These are phyloP conservation scores for Aphidoletes aphidimyza DNA, from an alignment of 2,888 invertebrate species.

Conservation along the genomic window DNA sequence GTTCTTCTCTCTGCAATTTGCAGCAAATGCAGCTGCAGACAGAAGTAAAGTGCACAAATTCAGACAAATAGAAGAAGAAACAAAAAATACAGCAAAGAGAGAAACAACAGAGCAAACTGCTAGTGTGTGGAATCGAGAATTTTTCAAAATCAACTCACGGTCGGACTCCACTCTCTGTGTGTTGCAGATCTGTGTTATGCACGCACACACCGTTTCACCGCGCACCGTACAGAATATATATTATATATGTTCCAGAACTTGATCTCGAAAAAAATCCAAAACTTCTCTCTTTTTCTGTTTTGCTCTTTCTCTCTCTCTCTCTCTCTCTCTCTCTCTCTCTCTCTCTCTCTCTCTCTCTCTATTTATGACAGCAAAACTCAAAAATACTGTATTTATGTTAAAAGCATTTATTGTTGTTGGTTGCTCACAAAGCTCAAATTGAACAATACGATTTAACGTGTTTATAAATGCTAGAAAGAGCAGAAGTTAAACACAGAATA, in stretches of 20 bases:
- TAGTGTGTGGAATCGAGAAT: no score
- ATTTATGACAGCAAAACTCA: conserved; percentile 34
- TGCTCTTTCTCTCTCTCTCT: no score
- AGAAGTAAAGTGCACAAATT: background rate
- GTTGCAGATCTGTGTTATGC: background rate
- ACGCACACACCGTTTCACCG: background rate
- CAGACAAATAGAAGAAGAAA: background rate
- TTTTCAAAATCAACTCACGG: no score
- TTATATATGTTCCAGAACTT: conserved; percentile 35
- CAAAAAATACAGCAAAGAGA: no score
- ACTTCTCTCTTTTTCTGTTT: no score
- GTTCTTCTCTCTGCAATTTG: no score
- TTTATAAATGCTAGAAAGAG: conserved; percentile 40
- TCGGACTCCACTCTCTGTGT: background rate
- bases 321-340: no score
- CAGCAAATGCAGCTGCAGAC: background rate
- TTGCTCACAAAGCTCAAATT: conserved; percentile 19
- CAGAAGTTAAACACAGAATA: background rate
- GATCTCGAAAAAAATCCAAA: conserved; percentile 4
- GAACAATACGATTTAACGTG: conserved; percentile 36
- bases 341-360: background rate
- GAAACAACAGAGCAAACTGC: no score
- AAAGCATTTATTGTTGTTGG: conserved; percentile 15
- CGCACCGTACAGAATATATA: background rate
- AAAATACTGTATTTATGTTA: conserved; percentile 44